Conservation (phyloP, 2,888 invertebrate species). For the Cephus sareptanus region DNA sequence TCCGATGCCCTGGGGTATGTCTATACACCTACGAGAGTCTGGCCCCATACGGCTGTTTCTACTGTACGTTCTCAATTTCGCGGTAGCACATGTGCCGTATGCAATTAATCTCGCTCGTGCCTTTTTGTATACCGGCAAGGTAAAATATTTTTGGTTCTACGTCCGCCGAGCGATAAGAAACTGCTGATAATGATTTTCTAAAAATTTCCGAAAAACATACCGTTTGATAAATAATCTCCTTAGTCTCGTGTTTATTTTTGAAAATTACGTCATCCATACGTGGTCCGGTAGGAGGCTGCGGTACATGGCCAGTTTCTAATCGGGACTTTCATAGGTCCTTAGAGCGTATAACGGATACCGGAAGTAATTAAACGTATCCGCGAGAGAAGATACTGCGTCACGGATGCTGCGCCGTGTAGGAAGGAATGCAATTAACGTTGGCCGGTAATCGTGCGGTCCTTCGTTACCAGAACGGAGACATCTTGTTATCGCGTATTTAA, state of each 20-base stretch:
- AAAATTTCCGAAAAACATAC: neutral
- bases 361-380: constrained; percentile 47
- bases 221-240: neutral
- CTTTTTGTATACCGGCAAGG: constrained; percentile 2
- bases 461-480: neutral
- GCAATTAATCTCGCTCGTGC: constrained; percentile 18
- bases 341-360: constrained; percentile 18
- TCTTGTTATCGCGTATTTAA: constrained; percentile 1
- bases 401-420: constrained; percentile 26
- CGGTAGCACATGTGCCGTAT: neutral
- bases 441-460: constrained; percentile 26
- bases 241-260: too few relatives aligned
- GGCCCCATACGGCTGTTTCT: neutral
- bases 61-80: neutral
- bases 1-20: constrained; percentile 5
- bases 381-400: constrained; percentile 20
- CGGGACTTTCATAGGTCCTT: neutral
- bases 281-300: neutral
- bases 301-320: neutral
- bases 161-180: neutral
- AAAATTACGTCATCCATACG: neutral
- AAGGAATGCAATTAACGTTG: constrained; percentile 47
- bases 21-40: constrained; percentile 1
- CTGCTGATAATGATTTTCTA: neutral
- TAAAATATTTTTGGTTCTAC: neutral